Conservation (phyloP, 2,888 invertebrate genomes). For the Synergus laeviventris region DNA sequence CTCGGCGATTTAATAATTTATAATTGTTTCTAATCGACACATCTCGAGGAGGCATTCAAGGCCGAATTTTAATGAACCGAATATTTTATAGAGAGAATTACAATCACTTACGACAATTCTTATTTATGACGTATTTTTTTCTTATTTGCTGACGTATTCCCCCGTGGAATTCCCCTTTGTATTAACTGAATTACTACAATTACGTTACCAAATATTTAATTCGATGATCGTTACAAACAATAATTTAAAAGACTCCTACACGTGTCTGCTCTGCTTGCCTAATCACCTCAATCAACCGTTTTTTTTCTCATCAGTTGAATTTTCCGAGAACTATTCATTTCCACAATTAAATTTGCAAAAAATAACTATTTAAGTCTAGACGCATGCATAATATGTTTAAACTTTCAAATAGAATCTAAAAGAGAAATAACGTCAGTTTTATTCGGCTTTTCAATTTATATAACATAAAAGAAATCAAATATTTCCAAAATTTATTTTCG, state of each 20-base stretch:
- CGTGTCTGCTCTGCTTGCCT: neutral
- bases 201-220: neutral
- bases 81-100: slow-evolving; percentile 24
- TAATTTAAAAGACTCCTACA: neutral
- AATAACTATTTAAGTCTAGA: neutral
- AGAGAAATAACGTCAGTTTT: neutral
- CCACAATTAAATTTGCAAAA: neutral
- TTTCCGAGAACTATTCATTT: neutral
- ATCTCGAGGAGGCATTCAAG: neutral
- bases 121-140: slow-evolving; percentile 11
- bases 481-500: neutral
- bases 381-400: neutral
- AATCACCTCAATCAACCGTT: neutral
- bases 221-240: neutral
- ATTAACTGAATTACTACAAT: neutral
- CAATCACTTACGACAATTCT: neutral
- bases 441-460: neutral
- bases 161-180: neutral
- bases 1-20: neutral
- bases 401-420: neutral
- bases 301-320: neutral
- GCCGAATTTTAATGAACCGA: neutral
- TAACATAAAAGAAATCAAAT: neutral
- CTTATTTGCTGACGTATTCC: neutral
- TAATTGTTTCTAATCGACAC: slow-evolving; percentile 27